phyloP scores from a whole-genome alignment of 2,113 vertebrate species.

The Sisor rabdophorus region DNA sequence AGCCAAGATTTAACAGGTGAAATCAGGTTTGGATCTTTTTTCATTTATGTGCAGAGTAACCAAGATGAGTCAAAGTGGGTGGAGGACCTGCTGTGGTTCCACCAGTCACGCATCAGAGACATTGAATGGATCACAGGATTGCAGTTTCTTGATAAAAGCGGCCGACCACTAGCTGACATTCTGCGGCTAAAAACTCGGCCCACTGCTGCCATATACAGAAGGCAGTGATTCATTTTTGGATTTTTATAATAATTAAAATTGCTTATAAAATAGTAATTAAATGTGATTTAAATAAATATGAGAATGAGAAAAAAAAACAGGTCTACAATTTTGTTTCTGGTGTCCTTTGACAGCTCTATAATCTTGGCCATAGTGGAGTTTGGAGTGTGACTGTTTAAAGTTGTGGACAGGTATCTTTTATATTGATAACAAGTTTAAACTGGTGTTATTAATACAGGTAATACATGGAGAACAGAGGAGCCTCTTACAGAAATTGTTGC shows the following conservation, averaged over 20 bases:
- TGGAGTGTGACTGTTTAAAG: no score
- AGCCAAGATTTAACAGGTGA: no score
- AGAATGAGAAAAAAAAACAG: no score
- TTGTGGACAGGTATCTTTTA: no score
- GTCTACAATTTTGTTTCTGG: no score
- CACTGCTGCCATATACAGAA: constrained; percentile 63
- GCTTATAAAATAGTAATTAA: neutral
- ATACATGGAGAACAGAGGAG: no score
- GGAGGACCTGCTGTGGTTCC: constrained; percentile 73
- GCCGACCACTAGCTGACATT: constrained; percentile 62
- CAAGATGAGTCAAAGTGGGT: constrained; percentile 60
- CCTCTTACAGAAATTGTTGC: no score
- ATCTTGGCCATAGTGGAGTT: no score
- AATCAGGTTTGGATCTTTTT: no score
- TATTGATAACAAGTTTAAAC: no score
- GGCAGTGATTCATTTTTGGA: neutral
- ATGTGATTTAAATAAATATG: neutral
- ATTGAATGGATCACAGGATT: constrained; percentile 71
- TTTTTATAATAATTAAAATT: neutral
- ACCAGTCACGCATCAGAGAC: constrained; percentile 68
- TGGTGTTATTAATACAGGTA: no score
- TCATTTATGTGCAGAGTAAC: constrained; percentile 52
- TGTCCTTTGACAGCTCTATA: no score
- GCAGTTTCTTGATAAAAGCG: constrained; percentile 68
- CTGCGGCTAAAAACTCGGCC: constrained; percentile 69